Percentiles rank a stretch among this genome's conserved stretches.
phyloP scores from a whole-genome alignment of 2,113 vertebrate genomes.

The Scomber scombrus region DNA sequence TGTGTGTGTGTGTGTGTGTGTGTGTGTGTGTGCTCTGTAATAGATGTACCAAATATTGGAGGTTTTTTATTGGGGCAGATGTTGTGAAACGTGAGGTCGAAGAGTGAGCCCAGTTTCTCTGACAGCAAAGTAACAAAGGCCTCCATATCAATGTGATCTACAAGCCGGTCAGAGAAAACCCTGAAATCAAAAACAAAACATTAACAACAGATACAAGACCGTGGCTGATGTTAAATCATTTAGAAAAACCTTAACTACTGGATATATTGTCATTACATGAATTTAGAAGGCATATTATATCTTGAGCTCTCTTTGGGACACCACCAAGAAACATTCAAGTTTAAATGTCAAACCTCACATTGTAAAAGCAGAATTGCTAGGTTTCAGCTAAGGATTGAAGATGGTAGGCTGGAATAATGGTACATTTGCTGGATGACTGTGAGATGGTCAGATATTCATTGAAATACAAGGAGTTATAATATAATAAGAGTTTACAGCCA shows the following conservation, averaged over 20 bases:
- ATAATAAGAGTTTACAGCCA: too few species aligned
- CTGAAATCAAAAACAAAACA: conserved; percentile 74
- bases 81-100: conserved; percentile 88
- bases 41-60: conserved; percentile 88
- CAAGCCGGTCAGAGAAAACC: conserved; percentile 92
- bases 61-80: conserved; percentile 89
- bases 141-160: conserved; percentile 86
- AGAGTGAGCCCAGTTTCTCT: conserved; percentile 87
- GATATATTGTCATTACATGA: too few species aligned
- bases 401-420: not conserved
- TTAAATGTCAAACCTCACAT: too few species aligned
- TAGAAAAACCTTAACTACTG: too few species aligned
- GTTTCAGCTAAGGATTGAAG: not conserved
- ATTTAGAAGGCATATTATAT: too few species aligned
- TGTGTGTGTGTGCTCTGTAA: not conserved
- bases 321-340: too few species aligned
- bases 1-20: not conserved
- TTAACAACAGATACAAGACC: conserved; percentile 1
- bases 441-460: too few species aligned
- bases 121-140: conserved; percentile 85
- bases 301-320: too few species aligned
- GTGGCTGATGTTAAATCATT: not conserved
- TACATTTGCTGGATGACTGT: not conserved
- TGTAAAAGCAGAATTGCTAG: too few species aligned
- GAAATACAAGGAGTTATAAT: too few species aligned